Evolutionary conservation across 2,797 vertebrate genomes (phyloP).

Genomic region (Ptychobarbus kaznakovi): DNA sequence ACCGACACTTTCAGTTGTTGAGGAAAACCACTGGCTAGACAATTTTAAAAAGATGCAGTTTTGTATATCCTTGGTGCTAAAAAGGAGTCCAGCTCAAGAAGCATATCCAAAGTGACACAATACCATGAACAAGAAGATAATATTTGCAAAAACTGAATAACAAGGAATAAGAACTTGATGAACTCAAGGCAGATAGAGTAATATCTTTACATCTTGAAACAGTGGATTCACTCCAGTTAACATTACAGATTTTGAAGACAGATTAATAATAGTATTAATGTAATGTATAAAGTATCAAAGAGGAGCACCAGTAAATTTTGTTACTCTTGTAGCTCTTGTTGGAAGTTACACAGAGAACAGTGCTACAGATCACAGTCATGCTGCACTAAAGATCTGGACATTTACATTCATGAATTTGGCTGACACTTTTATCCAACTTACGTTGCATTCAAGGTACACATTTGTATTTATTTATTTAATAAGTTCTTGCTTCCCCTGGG

Average conservation of each 20-base stretch:
- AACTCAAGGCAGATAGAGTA: neutral
- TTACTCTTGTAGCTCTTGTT: neutral
- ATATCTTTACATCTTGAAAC: neutral
- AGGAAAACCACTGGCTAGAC: neutral
- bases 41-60: neutral
- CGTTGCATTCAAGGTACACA: neutral
- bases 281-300: neutral
- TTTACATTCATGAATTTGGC: slow-evolving; percentile 6
- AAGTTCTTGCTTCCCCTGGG: neutral
- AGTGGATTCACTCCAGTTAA: neutral
- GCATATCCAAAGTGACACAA: neutral
- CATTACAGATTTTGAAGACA: neutral
- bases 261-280: neutral
- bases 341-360: too few relatives aligned
- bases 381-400: slow-evolving; percentile 2
- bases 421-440: neutral
- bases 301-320: neutral
- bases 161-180: neutral
- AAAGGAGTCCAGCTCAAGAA: neutral
- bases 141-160: neutral
- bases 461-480: neutral
- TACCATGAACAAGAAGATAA: neutral
- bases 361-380: neutral
- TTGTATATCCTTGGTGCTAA: neutral
- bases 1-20: neutral